Evolutionary conservation across 2,113 vertebrate genomes (phyloP).

Genomic region (Arenaria interpres): DNA sequence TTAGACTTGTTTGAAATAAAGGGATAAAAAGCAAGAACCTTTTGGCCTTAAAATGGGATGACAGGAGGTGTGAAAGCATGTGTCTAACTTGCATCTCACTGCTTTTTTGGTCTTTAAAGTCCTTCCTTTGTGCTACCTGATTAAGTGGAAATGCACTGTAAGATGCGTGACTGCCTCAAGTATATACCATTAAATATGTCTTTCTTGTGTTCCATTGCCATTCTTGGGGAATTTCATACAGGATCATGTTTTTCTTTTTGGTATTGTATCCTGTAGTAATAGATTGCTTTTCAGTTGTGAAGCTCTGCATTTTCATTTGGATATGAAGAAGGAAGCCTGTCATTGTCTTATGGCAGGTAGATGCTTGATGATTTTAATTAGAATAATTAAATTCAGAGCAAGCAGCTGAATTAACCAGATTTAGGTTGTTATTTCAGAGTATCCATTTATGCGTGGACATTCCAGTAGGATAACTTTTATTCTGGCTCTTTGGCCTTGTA

Average conservation of each 20-base stretch:
- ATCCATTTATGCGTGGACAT: not conserved
- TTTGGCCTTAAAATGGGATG: not conserved
- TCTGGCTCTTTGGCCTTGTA: not conserved
- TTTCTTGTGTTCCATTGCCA: not conserved
- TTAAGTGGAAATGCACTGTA: not conserved
- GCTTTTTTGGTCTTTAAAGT: not conserved
- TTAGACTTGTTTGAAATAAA: not conserved
- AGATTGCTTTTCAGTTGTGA: not conserved
- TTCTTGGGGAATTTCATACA: not conserved
- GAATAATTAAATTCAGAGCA: not conserved
- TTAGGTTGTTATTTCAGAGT: not conserved
- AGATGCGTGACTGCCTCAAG: accelerated
- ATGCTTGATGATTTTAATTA: constrained; percentile 32
- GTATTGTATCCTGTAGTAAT: not conserved
- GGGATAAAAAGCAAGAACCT: not conserved
- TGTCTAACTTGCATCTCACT: not conserved
- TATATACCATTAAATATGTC: not conserved
- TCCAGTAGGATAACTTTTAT: not conserved
- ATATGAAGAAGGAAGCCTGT: not conserved
- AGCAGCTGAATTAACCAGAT: not conserved
- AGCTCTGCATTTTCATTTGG: not conserved
- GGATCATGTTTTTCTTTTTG: not conserved
- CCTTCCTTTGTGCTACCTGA: not conserved
- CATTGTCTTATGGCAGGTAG: not conserved
- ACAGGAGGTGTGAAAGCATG: not conserved